phyloP scores from a whole-genome alignment of 2,113 vertebrate genomes.

The Zosterops hypoxanthus region DNA sequence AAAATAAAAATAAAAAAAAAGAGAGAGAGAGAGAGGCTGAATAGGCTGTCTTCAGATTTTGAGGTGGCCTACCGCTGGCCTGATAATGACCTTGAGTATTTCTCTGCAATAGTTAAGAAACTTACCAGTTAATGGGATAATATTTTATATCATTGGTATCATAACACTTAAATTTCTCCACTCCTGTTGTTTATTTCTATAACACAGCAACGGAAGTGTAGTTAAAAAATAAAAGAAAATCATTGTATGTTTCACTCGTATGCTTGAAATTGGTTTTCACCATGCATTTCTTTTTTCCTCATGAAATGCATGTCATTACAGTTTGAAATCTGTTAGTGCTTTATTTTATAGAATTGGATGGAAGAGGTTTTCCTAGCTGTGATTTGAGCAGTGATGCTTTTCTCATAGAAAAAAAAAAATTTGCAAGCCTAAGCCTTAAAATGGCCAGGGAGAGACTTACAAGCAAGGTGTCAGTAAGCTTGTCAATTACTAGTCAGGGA shows the following conservation, averaged over 20 bases:
- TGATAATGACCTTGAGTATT: neutral
- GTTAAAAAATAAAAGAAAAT: neutral
- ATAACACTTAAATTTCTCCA: neutral
- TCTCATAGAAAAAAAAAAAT: neutral
- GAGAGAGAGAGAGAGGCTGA: no score
- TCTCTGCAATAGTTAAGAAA: neutral
- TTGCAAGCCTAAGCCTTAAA: neutral
- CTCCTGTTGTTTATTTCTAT: neutral
- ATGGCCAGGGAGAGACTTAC: neutral
- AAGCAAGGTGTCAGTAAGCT: neutral
- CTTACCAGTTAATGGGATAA: neutral
- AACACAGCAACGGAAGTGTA: neutral
- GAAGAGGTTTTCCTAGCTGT: neutral
- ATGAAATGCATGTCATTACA: accelerated
- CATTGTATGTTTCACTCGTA: accelerated
- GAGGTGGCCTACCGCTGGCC: neutral
- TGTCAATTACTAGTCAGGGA: neutral
- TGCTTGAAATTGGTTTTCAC: neutral
- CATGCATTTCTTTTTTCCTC: accelerated
- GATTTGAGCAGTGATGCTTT: neutral
- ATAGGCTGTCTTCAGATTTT: neutral
- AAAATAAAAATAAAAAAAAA: no score
- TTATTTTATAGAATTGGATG: neutral
- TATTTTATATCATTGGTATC: neutral
- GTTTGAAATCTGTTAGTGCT: neutral